phyloP scores from a whole-genome alignment of 1,140 invertebrate species.

The Brevipalpus yothersi region DNA sequence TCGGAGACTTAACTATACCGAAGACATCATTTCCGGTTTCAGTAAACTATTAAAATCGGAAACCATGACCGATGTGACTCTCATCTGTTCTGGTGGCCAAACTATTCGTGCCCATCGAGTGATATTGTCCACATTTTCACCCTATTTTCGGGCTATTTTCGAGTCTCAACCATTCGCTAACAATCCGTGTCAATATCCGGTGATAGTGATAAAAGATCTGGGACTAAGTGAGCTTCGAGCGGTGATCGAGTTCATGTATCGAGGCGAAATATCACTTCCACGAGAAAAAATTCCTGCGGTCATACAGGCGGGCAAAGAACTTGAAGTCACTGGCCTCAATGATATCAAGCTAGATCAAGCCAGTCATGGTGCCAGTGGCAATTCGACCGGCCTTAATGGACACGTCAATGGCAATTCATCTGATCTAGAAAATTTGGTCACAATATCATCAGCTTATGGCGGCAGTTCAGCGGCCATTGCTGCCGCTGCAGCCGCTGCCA shows the following conservation, averaged over 20 bases:
- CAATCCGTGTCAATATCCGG: conserved; percentile 17
- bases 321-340: neutral
- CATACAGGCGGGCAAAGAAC: conserved; percentile 1
- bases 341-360: neutral
- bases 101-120: conserved; percentile 8
- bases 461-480: neutral
- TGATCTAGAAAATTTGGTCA: neutral
- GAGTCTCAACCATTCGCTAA: conserved; percentile 2
- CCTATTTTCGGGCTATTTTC: conserved; percentile 7
- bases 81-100: conserved; percentile 2
- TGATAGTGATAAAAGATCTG: conserved; percentile 29
- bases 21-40: conserved; percentile 1
- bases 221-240: conserved; percentile 29
- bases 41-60: neutral
- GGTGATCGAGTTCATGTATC: conserved; percentile 32
- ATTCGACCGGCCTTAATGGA: neutral
- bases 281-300: conserved; percentile 1
- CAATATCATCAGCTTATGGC: neutral
- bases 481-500: neutral
- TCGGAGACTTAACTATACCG: neutral
- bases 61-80: conserved; percentile 2
- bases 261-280: conserved; percentile 27
- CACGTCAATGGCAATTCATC: neutral
- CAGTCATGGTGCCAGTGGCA: neutral
- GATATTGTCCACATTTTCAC: conserved; percentile 8